Evolutionary conservation across 2,113 vertebrate genomes (phyloP).

Genomic region (Rhinogobius similis): DNA sequence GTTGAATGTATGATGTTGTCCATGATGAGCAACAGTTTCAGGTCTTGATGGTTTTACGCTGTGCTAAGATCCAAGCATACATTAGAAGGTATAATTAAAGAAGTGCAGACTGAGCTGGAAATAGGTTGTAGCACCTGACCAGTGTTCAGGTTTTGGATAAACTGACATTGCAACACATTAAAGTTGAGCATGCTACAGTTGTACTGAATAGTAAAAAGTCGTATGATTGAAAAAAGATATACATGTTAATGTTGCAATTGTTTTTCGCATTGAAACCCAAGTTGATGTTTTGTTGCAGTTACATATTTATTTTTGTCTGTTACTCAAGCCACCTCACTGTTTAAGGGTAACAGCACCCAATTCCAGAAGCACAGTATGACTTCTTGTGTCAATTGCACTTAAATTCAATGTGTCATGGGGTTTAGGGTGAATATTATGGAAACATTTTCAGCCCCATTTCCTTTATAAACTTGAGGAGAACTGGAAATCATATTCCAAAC

Average conservation of each 20-base stretch:
- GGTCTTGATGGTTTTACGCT: not conserved
- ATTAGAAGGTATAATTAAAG: not conserved
- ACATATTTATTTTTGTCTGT: not conserved
- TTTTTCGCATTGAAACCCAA: not conserved
- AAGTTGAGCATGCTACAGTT: not conserved
- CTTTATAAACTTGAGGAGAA: not conserved
- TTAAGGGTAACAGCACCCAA: not conserved
- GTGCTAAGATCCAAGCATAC: not conserved
- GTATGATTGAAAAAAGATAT: too few species aligned
- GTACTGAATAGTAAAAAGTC: not conserved
- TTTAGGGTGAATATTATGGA: not conserved
- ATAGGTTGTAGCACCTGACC: not conserved
- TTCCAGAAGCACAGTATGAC: not conserved
- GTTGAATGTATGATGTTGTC: not conserved
- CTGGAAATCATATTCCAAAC: conserved; percentile 3
- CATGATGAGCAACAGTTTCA: not conserved
- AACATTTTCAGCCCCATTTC: not conserved
- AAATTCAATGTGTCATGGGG: not conserved
- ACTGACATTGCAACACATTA: not conserved
- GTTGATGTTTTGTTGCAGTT: not conserved
- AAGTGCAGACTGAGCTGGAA: not conserved
- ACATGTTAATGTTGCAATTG: too few species aligned
- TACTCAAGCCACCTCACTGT: not conserved
- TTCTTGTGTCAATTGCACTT: not conserved
- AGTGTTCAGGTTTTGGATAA: not conserved